These are phyloP conservation scores for Actinemys pallida DNA, from an alignment of 2,113 vertebrate species.

Conservation along the genomic window DNA sequence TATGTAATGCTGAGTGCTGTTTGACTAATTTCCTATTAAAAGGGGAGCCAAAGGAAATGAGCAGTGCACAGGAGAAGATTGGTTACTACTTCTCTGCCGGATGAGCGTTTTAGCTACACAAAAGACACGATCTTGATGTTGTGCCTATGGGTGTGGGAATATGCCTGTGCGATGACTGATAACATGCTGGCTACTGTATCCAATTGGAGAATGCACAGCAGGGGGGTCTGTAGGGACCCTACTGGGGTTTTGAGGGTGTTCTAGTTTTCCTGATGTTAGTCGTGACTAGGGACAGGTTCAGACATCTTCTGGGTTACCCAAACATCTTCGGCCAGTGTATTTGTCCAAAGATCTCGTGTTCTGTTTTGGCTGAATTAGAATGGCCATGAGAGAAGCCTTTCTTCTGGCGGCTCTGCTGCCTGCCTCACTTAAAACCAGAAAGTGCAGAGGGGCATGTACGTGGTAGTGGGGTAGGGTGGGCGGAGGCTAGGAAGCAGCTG, in stretches of 20 bases:
- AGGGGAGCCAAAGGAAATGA: not conserved
- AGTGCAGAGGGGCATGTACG: not conserved
- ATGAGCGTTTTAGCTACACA: not conserved
- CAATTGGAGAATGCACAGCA: not conserved
- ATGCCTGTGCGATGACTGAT: not conserved
- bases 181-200: not conserved
- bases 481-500: too few species aligned
- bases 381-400: not conserved
- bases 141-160: not conserved
- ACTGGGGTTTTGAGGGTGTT: not conserved
- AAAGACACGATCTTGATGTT: not conserved
- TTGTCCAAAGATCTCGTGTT: not conserved
- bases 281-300: not conserved
- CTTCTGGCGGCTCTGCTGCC: not conserved
- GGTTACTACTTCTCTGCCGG: not conserved
- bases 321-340: not conserved
- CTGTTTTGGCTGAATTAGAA: not conserved
- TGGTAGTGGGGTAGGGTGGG: not conserved
- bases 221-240: not conserved
- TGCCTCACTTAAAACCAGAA: not conserved
- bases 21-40: not conserved
- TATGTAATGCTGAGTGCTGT: not conserved
- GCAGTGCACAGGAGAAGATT: not conserved
- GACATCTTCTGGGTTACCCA: not conserved
- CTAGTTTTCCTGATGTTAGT: not conserved